Conservation (phyloP, 2,888 invertebrate species). For the Camponotus fellah region DNA sequence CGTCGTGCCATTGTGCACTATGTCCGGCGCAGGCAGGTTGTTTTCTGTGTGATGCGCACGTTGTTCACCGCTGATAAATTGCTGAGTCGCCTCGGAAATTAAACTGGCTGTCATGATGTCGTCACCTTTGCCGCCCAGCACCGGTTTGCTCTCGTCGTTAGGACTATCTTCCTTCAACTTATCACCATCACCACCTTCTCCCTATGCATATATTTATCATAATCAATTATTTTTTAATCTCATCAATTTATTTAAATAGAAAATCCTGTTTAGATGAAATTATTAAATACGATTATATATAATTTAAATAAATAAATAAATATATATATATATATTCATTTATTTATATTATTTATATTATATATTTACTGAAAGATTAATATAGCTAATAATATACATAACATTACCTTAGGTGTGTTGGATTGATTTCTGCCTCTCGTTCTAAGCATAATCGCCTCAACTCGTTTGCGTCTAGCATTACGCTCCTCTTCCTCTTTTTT, state of each 20-base stretch:
- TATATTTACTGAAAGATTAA: not conserved
- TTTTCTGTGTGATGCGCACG: slow-evolving; percentile 80
- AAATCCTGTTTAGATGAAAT: not conserved
- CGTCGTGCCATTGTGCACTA: slow-evolving; percentile 82
- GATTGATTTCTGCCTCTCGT: slow-evolving; percentile 90
- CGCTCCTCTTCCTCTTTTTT: slow-evolving; percentile 96
- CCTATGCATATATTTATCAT: slow-evolving; percentile 67
- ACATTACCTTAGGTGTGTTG: slow-evolving; percentile 86
- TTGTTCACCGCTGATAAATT: slow-evolving; percentile 83
- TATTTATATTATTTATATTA: not conserved
- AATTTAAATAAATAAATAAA: not conserved
- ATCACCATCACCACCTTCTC: slow-evolving; percentile 82
- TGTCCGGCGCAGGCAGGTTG: slow-evolving; percentile 73
- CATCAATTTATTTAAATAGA: not conserved
- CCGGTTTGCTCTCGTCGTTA: slow-evolving; percentile 81
- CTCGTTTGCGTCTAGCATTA: slow-evolving; percentile 94
- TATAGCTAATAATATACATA: not conserved
- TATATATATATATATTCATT: not conserved
- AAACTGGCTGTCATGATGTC: slow-evolving; percentile 84
- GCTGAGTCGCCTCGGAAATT: slow-evolving; percentile 85
- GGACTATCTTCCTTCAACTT: slow-evolving; percentile 84
- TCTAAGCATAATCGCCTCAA: slow-evolving; percentile 96
- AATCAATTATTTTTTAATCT: slow-evolving; percentile 20
- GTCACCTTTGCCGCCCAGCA: slow-evolving; percentile 80
- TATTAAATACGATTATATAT: not conserved